A percentile compares a stretch with the other conserved stretches of the same genome.
Evolutionary conservation across 2,797 vertebrate genomes (phyloP).

Genomic region (Hephaestus fuliginosus): DNA sequence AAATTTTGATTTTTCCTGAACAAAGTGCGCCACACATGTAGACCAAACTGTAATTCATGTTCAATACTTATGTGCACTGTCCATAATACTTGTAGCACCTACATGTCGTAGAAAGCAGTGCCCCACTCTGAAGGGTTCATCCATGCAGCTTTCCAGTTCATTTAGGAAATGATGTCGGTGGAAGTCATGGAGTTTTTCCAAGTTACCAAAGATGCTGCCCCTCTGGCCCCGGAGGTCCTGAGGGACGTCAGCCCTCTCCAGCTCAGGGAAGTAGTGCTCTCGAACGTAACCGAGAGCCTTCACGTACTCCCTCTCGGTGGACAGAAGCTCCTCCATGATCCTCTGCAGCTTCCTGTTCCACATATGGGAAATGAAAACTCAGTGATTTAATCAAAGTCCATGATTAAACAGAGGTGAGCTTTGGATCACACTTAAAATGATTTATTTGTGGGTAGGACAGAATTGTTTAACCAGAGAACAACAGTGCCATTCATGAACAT

Average conservation of each 20-base stretch:
- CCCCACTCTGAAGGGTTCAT: slow-evolving; percentile 84
- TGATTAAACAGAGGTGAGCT: slow-evolving; percentile 20
- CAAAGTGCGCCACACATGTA: neutral
- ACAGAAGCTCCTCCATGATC: slow-evolving; percentile 87
- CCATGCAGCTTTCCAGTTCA: slow-evolving; percentile 84
- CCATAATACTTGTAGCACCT: slow-evolving; percentile 43
- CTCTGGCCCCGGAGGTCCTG: slow-evolving; percentile 88
- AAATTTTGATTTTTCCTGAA: neutral
- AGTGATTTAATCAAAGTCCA: neutral
- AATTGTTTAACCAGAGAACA: slow-evolving; percentile 16
- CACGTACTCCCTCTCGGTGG: slow-evolving; percentile 88
- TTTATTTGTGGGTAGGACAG: slow-evolving; percentile 1
- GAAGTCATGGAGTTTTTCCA: slow-evolving; percentile 90
- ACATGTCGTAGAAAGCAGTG: slow-evolving; percentile 88
- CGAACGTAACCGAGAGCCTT: slow-evolving; percentile 87
- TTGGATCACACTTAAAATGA: neutral
- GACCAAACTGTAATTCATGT: neutral
- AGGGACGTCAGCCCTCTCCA: slow-evolving; percentile 87
- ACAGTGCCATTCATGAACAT: neutral
- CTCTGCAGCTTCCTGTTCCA: slow-evolving; percentile 82
- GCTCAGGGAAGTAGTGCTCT: slow-evolving; percentile 87
- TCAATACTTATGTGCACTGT: too few relatives aligned
- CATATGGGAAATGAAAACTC: slow-evolving; percentile 37
- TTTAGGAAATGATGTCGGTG: slow-evolving; percentile 86
- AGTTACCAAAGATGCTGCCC: slow-evolving; percentile 87